Percentiles rank a stretch among this genome's conserved stretches.
Conservation (phyloP, 2,113 vertebrate genomes). For the Romanogobio albipinnatus region DNA sequence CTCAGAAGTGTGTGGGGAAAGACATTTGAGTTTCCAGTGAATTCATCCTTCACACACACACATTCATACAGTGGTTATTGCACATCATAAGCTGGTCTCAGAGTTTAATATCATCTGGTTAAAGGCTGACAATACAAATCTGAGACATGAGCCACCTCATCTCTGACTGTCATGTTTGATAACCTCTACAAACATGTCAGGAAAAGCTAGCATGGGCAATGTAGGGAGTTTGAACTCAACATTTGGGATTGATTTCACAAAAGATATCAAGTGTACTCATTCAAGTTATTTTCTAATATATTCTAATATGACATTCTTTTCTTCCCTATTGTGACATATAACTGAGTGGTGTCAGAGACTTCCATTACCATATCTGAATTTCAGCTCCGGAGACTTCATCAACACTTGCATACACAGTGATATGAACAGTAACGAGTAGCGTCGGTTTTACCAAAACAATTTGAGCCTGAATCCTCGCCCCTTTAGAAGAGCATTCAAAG, state of each 20-base stretch:
- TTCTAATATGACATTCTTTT: too few relatives aligned
- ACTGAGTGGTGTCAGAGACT: too few relatives aligned
- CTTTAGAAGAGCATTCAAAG: too few relatives aligned
- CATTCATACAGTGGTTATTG: constrained; percentile 15
- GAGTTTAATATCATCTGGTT: constrained; percentile 65
- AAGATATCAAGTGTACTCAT: not conserved
- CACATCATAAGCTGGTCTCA: constrained; percentile 51
- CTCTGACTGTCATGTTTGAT: constrained; percentile 43
- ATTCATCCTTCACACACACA: constrained; percentile 32
- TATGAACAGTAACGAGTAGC: too few relatives aligned
- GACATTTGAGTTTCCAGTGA: not conserved
- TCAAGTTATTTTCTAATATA: too few relatives aligned
- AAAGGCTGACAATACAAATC: constrained; percentile 64
- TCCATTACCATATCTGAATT: too few relatives aligned
- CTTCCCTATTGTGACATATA: too few relatives aligned
- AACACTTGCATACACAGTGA: too few relatives aligned
- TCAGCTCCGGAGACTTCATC: too few relatives aligned
- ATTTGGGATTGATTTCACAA: not conserved
- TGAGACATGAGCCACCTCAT: constrained; percentile 42
- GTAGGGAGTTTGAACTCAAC: not conserved
- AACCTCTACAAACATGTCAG: constrained; percentile 43
- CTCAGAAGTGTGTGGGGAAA: not conserved
- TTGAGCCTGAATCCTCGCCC: too few relatives aligned
- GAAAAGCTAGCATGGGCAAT: constrained; percentile 59
- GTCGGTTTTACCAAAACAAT: too few relatives aligned